phyloP scores from a whole-genome alignment of 2,113 vertebrate species.

The Alces alces region DNA sequence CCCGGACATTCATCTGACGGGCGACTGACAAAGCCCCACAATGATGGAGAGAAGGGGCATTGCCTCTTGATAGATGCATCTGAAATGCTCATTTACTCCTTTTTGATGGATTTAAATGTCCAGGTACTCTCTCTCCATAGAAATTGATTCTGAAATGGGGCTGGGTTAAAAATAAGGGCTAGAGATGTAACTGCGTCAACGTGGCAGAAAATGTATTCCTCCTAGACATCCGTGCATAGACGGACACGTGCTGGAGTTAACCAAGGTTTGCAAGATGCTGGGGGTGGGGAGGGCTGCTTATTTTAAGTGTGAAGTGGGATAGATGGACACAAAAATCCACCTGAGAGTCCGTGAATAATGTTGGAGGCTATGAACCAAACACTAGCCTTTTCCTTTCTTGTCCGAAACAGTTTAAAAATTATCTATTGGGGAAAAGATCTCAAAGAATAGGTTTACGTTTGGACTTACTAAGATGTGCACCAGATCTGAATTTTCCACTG shows the following conservation, averaged over 20 bases:
- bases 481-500: neutral
- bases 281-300: neutral
- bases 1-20: constrained; percentile 54
- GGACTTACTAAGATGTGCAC: neutral
- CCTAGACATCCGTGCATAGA: neutral
- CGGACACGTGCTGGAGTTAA: neutral
- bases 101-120: constrained; percentile 67
- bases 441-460: neutral
- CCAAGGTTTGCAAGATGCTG: neutral
- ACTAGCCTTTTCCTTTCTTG: neutral
- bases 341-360: neutral
- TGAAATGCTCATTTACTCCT: constrained; percentile 61
- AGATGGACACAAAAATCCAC: neutral
- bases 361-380: neutral
- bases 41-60: constrained; percentile 52
- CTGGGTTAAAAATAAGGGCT: constrained; percentile 61
- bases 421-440: neutral
- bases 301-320: neutral
- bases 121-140: constrained; percentile 61
- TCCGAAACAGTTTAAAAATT: constrained; percentile 4
- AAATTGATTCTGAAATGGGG: constrained; percentile 62
- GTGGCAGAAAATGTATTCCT: neutral
- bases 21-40: constrained; percentile 56
- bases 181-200: neutral
- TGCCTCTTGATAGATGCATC: constrained; percentile 64